Evolutionary conservation across 2,888 invertebrate species (phyloP).

Genomic region (Spodoptera picta): DNA sequence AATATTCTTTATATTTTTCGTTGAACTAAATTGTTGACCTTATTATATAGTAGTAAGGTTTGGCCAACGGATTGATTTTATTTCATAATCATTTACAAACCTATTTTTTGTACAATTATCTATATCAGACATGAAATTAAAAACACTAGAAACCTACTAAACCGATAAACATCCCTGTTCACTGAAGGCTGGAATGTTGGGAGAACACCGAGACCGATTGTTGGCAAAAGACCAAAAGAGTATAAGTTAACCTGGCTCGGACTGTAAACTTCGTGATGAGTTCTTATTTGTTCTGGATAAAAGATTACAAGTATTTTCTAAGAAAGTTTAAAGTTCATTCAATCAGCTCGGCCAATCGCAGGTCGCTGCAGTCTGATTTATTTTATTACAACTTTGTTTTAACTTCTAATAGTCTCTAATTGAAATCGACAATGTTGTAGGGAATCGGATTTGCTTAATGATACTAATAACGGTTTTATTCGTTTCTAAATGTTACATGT

Average conservation of each 20-base stretch:
- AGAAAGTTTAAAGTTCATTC: conserved; percentile 40
- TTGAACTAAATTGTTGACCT: no score
- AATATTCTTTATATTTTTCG: no score
- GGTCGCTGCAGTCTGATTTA: conserved; percentile 1
- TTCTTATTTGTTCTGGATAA: conserved; percentile 44
- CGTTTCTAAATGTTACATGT: not conserved
- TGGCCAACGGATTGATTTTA: no score
- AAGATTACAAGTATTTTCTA: conserved; percentile 31
- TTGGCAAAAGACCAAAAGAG: conserved; percentile 41
- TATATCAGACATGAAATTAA: no score
- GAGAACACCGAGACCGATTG: conserved; percentile 2
- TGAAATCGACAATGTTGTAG: not conserved
- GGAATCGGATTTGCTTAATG: not conserved
- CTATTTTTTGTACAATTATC: no score
- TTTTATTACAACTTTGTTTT: conserved; percentile 31
- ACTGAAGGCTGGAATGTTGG: conserved; percentile 12
- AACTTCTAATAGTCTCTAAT: conserved; percentile 32
- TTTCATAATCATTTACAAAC: no score
- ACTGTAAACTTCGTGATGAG: conserved; percentile 42
- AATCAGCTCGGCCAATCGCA: conserved; percentile 39
- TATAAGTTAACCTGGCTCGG: conserved; percentile 55
- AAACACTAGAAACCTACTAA: no score
- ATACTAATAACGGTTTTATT: no score
- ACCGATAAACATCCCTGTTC: conserved; percentile 2
- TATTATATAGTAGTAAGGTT: no score